phyloP scores from a whole-genome alignment of 1,140 invertebrate species.

The Euborellia annulipes region DNA sequence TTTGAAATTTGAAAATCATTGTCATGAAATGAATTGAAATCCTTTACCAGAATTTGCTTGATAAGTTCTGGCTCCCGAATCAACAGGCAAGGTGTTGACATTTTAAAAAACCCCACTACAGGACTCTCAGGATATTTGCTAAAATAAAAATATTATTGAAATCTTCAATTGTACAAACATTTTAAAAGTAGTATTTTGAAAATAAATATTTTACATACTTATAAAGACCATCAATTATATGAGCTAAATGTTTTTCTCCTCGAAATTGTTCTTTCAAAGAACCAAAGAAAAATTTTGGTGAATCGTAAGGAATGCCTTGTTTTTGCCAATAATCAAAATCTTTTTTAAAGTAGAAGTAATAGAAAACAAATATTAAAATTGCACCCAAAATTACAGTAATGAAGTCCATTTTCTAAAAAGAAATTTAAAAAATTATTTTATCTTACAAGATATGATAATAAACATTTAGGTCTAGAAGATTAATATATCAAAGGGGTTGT shows the following conservation, averaged over 20 bases:
- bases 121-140: constrained; percentile 27
- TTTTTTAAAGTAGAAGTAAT: constrained; percentile 27
- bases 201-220: background rate
- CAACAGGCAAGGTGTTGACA: constrained; percentile 13
- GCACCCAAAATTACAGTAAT: too few relatives aligned
- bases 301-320: constrained; percentile 25
- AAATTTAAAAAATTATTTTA: too few relatives aligned
- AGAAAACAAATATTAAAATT: too few relatives aligned
- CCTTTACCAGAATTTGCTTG: constrained; percentile 23
- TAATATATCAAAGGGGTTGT: too few relatives aligned
- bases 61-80: constrained; percentile 24
- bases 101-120: constrained; percentile 31
- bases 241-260: constrained; percentile 6
- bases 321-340: constrained; percentile 31
- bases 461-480: too few relatives aligned
- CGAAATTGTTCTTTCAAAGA: constrained; percentile 20
- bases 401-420: too few relatives aligned
- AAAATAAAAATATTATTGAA: constrained; percentile 32
- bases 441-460: too few relatives aligned
- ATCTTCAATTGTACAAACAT: constrained; percentile 24
- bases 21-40: constrained; percentile 23
- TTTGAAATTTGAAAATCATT: constrained; percentile 20
- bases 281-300: constrained; percentile 29
- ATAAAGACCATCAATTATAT: background rate
- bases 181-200: background rate